These are phyloP conservation scores for Hassar affinis DNA, from an alignment of 2,113 vertebrate species.

Conservation along the genomic window DNA sequence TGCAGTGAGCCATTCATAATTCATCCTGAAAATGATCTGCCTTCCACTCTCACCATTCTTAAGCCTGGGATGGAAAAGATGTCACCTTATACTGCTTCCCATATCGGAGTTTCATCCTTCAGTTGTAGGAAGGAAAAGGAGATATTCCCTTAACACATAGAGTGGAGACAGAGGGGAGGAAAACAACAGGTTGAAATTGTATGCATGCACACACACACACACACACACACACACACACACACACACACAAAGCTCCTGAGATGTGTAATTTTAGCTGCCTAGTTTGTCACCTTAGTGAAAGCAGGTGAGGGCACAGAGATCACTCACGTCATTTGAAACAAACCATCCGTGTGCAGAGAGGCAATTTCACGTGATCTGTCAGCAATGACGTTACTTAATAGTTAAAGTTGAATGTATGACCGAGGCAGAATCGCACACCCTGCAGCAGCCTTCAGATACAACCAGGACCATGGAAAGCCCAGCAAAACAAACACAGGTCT, in stretches of 20 bases:
- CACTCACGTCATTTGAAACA: constrained; percentile 57
- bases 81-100: constrained; percentile 50
- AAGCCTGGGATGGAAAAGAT: constrained; percentile 64
- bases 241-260: constrained; percentile 40
- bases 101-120: constrained; percentile 57
- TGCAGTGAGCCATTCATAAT: constrained; percentile 72
- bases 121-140: constrained; percentile 51
- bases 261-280: constrained; percentile 52
- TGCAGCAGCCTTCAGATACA: constrained; percentile 54
- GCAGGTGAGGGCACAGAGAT: constrained; percentile 64
- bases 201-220: constrained; percentile 20
- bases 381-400: constrained; percentile 65
- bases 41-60: constrained; percentile 61
- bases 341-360: constrained; percentile 57
- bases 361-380: constrained; percentile 63
- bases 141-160: constrained; percentile 39
- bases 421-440: constrained; percentile 52
- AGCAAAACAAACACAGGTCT: constrained; percentile 50
- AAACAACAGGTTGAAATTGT: constrained; percentile 62
- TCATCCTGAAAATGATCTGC: constrained; percentile 65
- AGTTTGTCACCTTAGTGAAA: constrained; percentile 51
- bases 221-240: constrained; percentile 8
- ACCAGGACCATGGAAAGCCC: constrained; percentile 41
- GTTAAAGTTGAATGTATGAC: constrained; percentile 72
- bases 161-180: constrained; percentile 49